Evolutionary conservation across 2,888 invertebrate species (phyloP).

Genomic region (Smittia aterrima): DNA sequence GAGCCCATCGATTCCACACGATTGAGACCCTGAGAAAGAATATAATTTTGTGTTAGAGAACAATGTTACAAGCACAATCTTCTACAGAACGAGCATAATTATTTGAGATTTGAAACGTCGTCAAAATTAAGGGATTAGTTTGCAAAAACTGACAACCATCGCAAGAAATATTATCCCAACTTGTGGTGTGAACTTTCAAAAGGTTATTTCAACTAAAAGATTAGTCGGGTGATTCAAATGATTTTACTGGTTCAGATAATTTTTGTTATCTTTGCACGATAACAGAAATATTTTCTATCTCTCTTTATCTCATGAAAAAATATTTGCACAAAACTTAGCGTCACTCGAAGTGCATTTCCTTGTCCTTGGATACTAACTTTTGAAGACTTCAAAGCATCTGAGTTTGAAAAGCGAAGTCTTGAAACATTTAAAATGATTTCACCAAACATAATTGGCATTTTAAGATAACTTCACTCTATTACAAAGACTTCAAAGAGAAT

Average conservation of each 20-base stretch:
- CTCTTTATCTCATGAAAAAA: not conserved
- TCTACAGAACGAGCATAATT: too few species aligned
- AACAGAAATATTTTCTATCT: too few species aligned
- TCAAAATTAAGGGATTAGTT: too few species aligned
- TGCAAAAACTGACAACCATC: too few species aligned
- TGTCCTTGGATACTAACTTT: slow-evolving; percentile 20
- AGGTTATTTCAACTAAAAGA: too few species aligned
- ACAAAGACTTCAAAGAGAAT: not conserved
- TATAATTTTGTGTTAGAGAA: not conserved
- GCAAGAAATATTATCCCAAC: too few species aligned
- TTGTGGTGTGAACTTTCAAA: too few species aligned
- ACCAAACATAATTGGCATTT: slow-evolving; percentile 48
- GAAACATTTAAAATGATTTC: slow-evolving; percentile 54
- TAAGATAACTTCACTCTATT: not conserved
- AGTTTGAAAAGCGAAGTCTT: slow-evolving; percentile 47
- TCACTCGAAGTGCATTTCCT: not conserved
- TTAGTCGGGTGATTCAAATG: too few species aligned
- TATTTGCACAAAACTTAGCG: not conserved
- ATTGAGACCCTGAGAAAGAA: slow-evolving; percentile 69
- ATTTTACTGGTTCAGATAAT: too few species aligned
- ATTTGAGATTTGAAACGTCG: too few species aligned
- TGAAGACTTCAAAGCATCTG: slow-evolving; percentile 46
- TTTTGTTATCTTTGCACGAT: too few species aligned
- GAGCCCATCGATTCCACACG: slow-evolving; percentile 91
- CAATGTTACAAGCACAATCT: too few species aligned